Evolutionary conservation across 2,113 vertebrate genomes (phyloP).

Genomic region (Pelodiscus sinensis): DNA sequence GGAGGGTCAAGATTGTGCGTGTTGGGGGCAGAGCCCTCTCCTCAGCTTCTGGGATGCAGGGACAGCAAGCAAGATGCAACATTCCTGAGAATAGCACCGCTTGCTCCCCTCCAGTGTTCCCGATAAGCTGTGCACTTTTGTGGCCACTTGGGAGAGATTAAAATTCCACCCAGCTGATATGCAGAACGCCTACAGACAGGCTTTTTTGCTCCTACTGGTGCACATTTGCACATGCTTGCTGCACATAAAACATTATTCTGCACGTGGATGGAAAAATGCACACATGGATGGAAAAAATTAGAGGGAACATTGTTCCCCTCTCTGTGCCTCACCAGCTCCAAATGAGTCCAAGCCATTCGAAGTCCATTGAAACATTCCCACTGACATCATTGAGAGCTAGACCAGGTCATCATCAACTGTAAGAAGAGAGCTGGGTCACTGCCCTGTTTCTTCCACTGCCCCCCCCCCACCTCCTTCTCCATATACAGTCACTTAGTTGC

Average conservation of each 20-base stretch:
- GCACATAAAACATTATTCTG: too few species aligned
- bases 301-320: too few species aligned
- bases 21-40: neutral
- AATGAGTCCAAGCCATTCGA: neutral
- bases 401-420: neutral
- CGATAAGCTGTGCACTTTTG: too few species aligned
- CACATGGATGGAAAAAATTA: too few species aligned
- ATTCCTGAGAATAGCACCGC: neutral
- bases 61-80: neutral
- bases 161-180: too few species aligned
- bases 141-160: too few species aligned
- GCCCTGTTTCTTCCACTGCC: neutral
- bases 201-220: too few species aligned
- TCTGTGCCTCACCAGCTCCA: neutral
- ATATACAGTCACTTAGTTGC: neutral
- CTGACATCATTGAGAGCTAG: slow-evolving; percentile 10
- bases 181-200: too few species aligned
- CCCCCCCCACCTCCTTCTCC: neutral
- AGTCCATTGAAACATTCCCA: slow-evolving; percentile 27
- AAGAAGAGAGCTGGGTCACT: neutral
- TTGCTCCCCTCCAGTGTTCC: neutral
- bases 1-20: neutral
- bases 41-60: neutral
- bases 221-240: too few species aligned
- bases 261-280: too few species aligned